phyloP scores from a whole-genome alignment of 2,797 vertebrate species.

The Anguilla marmorata region DNA sequence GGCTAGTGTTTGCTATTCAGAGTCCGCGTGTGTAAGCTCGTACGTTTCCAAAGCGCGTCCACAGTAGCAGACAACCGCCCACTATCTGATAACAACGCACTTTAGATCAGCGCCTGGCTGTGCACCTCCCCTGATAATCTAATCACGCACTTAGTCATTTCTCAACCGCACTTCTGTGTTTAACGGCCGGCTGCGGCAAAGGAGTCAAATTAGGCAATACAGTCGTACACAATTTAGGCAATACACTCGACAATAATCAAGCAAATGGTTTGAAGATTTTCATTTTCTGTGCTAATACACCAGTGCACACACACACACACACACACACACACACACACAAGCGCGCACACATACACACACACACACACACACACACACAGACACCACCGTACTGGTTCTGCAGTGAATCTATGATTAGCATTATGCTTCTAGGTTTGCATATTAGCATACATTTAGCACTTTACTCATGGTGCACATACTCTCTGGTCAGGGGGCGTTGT shows the following conservation, averaged over 20 bases:
- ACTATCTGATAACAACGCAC: constrained; percentile 1
- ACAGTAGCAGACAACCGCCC: constrained; percentile 6
- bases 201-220: constrained; percentile 6
- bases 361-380: background rate
- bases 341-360: background rate
- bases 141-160: background rate
- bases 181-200: background rate
- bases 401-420: background rate
- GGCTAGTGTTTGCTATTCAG: background rate
- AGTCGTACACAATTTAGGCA: constrained; percentile 8
- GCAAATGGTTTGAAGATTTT: constrained; percentile 20
- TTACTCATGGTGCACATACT: background rate
- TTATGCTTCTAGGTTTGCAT: background rate
- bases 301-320: background rate
- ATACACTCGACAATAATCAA: constrained; percentile 15
- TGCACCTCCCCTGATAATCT: background rate
- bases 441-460: background rate
- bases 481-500: background rate
- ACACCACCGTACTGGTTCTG: no score
- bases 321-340: background rate
- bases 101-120: constrained; percentile 9
- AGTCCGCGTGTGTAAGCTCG: background rate
- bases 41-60: constrained; percentile 7
- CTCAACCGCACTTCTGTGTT: background rate
- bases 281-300: background rate